Evolutionary conservation across 2,888 invertebrate genomes (phyloP), one percentile per base, ranked within the genome.

Genomic region (Aromia moschata): DNA sequence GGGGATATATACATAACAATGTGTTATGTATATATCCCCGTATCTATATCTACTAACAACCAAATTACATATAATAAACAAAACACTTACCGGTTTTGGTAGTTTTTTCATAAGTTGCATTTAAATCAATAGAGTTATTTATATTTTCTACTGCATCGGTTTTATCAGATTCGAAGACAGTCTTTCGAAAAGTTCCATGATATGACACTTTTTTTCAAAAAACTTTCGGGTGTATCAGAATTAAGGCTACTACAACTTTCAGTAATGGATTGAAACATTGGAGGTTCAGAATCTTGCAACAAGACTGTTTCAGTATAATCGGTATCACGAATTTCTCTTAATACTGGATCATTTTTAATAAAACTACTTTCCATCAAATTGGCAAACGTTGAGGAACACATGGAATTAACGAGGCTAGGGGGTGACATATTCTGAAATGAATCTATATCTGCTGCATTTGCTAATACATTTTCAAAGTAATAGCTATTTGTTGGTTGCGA

Each of bases 371-470:
- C 81, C 79, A 81, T 80, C 30, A 81, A 68, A 65, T 77, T 81
- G n/a, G 79, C 77, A 65, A 81, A 80, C 2, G 79, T 80, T 5
- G 81, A 80, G 12, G 80, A 81, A 70, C 80, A 80, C 74, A 81
- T 74, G 0, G 87, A 87, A 11, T 86, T 86, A 11, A 86, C 85
- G 16, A 87, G 80, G 67, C 86, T 86, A 0, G 87, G 87, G 0
- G 87, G 87, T 0, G 82, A 82, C 79, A 81, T 81, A 64, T 82
- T 82, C 60, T 79, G 77, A 66, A 82, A 81, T 11, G 79, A 79
- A 82, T 86, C 86, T 77, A 83, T 74, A 38, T 84, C 77, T 12
- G 82, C 81, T 60, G 83, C 82, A 67, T 66, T 70, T 4, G 74
- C 70, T 58, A 76, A 62, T 31, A 80, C 75, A 44, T 75, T 78